Conservation (phyloP, 1,140 invertebrate species). For the Magallana angulata region DNA sequence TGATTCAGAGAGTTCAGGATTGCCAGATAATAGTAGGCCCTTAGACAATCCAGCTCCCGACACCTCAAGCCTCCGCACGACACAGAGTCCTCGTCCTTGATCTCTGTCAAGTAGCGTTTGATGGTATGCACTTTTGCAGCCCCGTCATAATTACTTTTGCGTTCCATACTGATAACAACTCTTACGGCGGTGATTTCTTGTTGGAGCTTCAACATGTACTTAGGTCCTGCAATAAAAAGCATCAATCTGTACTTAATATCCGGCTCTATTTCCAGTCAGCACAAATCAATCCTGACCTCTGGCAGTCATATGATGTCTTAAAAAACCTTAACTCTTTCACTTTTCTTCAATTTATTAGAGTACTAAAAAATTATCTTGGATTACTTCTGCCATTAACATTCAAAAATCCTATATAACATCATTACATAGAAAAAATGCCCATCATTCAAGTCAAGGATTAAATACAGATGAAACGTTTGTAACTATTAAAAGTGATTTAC, state of each 20-base stretch:
- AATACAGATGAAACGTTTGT: too few relatives aligned
- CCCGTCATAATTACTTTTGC: conserved; percentile 66
- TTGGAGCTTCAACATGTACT: conserved; percentile 75
- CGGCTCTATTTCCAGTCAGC: too few relatives aligned
- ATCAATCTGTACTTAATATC: not conserved
- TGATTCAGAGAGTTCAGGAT: conserved; percentile 64
- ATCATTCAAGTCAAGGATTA: too few relatives aligned
- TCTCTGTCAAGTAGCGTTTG: conserved; percentile 71
- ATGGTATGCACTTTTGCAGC: conserved; percentile 69
- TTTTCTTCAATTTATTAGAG: not conserved
- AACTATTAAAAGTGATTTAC: too few relatives aligned
- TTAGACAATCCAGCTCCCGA: conserved; percentile 73
- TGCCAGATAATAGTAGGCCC: conserved; percentile 73
- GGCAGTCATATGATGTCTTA: too few relatives aligned
- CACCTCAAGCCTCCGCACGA: conserved; percentile 68
- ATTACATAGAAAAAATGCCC: not conserved
- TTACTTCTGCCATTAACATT: not conserved
- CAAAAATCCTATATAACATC: not conserved
- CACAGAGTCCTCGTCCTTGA: conserved; percentile 71
- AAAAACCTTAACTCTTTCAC: too few relatives aligned
- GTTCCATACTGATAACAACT: conserved; percentile 74
- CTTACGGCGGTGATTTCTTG: conserved; percentile 73
- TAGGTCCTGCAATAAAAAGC: conserved; percentile 69
- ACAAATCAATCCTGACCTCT: too few relatives aligned
- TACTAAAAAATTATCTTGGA: not conserved